These are phyloP conservation scores for Perca flavescens DNA, from an alignment of 2,113 vertebrate species.

Conservation along the genomic window DNA sequence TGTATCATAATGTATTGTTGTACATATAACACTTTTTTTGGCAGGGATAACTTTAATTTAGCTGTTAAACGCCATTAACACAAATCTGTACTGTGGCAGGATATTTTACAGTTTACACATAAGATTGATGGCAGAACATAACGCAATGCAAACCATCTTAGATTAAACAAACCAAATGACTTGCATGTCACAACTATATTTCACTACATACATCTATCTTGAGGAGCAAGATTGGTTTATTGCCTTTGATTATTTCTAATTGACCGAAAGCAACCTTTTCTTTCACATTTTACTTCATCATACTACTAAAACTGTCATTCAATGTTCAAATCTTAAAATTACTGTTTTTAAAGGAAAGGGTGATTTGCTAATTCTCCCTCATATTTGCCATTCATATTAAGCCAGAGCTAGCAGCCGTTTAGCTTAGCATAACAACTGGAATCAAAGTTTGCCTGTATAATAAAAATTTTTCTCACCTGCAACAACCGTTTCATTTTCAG, in stretches of 20 bases:
- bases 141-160: not conserved
- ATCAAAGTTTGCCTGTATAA: not conserved
- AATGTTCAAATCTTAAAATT: not conserved
- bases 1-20: not conserved
- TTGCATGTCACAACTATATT: not conserved
- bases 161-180: not conserved
- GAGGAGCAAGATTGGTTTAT: not conserved
- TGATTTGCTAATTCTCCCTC: not conserved
- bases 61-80: not conserved
- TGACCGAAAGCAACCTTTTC: not conserved
- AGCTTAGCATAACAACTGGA: not conserved
- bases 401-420: not conserved
- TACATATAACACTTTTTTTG: not conserved
- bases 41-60: not conserved
- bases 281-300: not conserved
- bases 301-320: not conserved
- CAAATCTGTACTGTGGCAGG: too few species aligned
- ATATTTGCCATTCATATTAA: not conserved
- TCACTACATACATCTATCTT: not conserved
- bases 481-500: not conserved
- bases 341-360: too few species aligned
- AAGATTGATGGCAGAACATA: too few species aligned
- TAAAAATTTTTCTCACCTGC: not conserved
- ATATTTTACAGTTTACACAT: too few species aligned
- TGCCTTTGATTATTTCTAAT: not conserved